Base-by-base conservation (phyloP, 1,140 invertebrate species). In the Rhyacophila brunnea region DNA sequence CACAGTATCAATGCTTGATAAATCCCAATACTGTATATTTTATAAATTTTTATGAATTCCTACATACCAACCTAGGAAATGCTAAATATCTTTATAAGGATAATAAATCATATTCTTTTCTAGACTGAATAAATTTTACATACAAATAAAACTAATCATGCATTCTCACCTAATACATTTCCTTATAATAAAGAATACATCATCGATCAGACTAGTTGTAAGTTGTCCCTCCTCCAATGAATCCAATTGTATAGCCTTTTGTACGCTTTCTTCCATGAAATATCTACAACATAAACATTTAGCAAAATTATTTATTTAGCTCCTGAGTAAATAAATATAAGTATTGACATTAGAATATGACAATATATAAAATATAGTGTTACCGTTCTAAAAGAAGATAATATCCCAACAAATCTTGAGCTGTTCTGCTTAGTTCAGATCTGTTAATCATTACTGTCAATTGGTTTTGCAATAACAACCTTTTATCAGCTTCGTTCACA, bases 181-280 rank as follows among this genome's bases (percentile, higher is more conserved):
- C 66, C 95, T 91, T 0, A 98, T 86, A 62, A 99, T 96, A 71
- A 96, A 99, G 74, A 99, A 99, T 2, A 97, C 88, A 80, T 99
- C 96, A 75, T 99, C 97, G 0, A 99, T 89, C 80, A 99, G 89
- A 66, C 91, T 96, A 0, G 95, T 96, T 2, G 87, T 92, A 57
- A 89, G 81, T 45, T 89, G 85, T 19, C 86, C 86, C 1, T 68
- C 58, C 59, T 88, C 87, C 34, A 88, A 73, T 0, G 79, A 80
- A 68, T 98, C 95, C 83, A 98, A 86, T 56, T 86, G 85, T 38
- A 99, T 85, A 15, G 96, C 96, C 76, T 99, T 99, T 23, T 88
- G 84, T 0, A 98, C 89, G 70, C 94, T 98, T 75, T 99, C 94
- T 66, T 92, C 89, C 82, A 99, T 89, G 71, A 97, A 99, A 77